Conservation (phyloP, 2,888 invertebrate species). For the Ochropacha duplaris region DNA sequence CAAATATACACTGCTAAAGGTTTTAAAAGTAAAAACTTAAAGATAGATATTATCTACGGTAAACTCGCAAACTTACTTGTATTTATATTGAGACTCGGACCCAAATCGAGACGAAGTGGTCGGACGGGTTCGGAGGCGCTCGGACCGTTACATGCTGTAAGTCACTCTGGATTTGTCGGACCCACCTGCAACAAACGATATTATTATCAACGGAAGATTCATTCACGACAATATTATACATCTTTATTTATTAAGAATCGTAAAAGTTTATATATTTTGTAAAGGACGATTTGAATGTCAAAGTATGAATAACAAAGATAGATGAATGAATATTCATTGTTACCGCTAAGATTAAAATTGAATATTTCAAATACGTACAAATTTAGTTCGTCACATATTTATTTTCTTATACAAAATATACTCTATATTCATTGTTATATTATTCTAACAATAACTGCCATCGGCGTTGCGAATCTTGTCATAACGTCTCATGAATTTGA, state of each 20-base stretch:
- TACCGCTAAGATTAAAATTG: too few species aligned
- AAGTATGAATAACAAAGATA: neutral
- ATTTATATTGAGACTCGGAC: neutral
- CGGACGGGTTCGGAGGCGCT: constrained; percentile 5
- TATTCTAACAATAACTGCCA: neutral
- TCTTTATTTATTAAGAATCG: neutral
- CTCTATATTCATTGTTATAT: neutral
- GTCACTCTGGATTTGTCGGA: constrained; percentile 5
- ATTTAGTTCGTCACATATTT: too few species aligned
- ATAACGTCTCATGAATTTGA: neutral
- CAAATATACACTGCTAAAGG: neutral
- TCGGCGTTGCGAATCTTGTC: neutral
- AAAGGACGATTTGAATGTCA: neutral
- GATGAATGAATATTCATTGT: too few species aligned
- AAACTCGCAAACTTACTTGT: neutral
- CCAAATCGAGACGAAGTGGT: constrained; percentile 3
- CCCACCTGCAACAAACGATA: constrained; percentile 7
- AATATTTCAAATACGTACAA: too few species aligned
- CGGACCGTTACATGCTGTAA: constrained; percentile 6
- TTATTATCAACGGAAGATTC: neutral
- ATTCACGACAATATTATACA: neutral
- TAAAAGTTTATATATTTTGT: neutral
- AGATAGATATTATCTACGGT: neutral
- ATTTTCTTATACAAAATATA: neutral
- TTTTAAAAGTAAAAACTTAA: neutral